Evolutionary conservation across 2,888 invertebrate species (phyloP).

Genomic region (Morpho helenor): DNA sequence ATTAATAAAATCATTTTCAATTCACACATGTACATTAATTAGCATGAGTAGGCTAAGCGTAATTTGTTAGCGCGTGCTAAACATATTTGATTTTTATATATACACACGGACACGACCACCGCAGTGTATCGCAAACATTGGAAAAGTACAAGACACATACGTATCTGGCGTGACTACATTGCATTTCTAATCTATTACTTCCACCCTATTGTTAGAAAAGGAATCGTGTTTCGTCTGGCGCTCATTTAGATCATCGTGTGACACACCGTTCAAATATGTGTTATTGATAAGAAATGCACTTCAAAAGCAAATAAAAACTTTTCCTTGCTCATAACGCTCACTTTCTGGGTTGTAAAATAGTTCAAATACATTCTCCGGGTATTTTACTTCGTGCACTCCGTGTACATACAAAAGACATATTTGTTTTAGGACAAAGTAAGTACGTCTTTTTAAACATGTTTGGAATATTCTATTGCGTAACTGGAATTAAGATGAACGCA

Average conservation of each 20-base stretch:
- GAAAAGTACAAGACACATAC: constrained; percentile 59
- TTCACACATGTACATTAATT: background rate
- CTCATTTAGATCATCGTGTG: constrained; percentile 14
- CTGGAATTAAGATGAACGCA: too few species aligned
- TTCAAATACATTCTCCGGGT: too few species aligned
- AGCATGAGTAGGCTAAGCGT: constrained; percentile 14
- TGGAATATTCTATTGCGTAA: too few species aligned
- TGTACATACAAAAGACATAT: too few species aligned
- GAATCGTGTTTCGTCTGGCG: background rate
- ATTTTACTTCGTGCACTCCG: too few species aligned
- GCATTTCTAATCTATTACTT: constrained; percentile 26
- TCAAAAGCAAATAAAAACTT: background rate
- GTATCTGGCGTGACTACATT: constrained; percentile 12
- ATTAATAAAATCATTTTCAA: background rate
- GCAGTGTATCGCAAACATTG: constrained; percentile 54
- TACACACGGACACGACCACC: constrained; percentile 43
- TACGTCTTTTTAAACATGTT: too few species aligned
- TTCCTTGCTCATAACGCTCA: too few species aligned
- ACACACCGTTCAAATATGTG: constrained; percentile 16
- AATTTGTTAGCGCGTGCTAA: constrained; percentile 60
- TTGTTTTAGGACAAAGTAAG: too few species aligned
- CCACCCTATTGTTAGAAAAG: constrained; percentile 18
- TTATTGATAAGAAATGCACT: background rate
- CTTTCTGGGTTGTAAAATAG: too few species aligned
- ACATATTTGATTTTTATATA: constrained; percentile 61